Evolutionary conservation across 2,797 vertebrate genomes (phyloP).

Genomic region (Pangasius krempfi): DNA sequence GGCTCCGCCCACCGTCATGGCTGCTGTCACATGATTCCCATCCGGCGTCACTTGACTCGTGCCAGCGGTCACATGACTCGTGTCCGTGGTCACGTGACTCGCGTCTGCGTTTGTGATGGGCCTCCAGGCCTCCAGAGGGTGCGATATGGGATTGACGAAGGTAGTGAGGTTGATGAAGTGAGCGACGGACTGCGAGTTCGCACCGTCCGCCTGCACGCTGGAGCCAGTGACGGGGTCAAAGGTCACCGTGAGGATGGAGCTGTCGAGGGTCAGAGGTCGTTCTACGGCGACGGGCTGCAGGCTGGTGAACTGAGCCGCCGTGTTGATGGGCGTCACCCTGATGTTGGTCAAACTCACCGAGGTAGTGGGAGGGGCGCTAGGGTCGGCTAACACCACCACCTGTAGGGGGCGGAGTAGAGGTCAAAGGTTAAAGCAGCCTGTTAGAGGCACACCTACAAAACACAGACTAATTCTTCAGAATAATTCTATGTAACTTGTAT

Average conservation of each 20-base stretch:
- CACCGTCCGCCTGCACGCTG: constrained; percentile 75
- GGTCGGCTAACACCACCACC: constrained; percentile 94
- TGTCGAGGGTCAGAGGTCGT: constrained; percentile 91
- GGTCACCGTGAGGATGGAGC: constrained; percentile 95
- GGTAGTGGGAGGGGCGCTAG: constrained; percentile 81
- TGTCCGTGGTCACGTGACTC: constrained; percentile 58
- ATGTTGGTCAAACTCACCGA: constrained; percentile 91
- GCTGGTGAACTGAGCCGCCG: constrained; percentile 87
- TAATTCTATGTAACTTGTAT: background rate
- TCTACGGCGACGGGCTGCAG: constrained; percentile 91
- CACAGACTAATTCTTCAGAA: background rate
- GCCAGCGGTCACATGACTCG: background rate
- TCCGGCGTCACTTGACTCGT: constrained; percentile 62
- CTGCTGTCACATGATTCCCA: background rate
- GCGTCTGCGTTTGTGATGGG: constrained; percentile 77
- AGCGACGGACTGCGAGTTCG: constrained; percentile 84
- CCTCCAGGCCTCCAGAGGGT: constrained; percentile 89
- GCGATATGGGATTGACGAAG: constrained; percentile 91
- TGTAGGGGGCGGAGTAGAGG: constrained; percentile 59
- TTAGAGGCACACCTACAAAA: too few relatives aligned
- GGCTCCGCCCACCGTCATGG: constrained; percentile 58
- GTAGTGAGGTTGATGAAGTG: constrained; percentile 97
- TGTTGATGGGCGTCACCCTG: constrained; percentile 89
- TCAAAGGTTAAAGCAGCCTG: background rate
- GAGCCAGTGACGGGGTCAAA: constrained; percentile 93